Percentiles rank a stretch among this genome's conserved stretches.
These are phyloP conservation scores for Stenopsyche tienmushanensis DNA, from an alignment of 1,140 invertebrate genomes.

Conservation along the genomic window DNA sequence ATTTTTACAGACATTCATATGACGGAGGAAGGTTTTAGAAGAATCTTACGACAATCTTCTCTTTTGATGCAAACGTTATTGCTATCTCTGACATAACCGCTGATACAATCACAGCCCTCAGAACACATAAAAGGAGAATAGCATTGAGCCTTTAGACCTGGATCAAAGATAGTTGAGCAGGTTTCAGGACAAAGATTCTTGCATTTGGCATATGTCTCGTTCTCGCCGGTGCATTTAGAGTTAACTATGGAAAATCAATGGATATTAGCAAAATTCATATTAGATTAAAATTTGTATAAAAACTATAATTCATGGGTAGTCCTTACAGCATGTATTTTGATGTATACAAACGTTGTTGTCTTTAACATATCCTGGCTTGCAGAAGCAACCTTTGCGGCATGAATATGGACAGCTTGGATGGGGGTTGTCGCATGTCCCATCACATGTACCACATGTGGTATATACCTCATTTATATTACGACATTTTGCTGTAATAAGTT, in stretches of 20 bases:
- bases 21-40: too few species aligned
- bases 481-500: too few species aligned
- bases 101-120: background rate
- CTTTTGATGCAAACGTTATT: background rate
- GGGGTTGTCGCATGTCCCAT: constrained; percentile 9
- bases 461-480: constrained; percentile 6
- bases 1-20: background rate
- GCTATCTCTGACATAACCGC: background rate
- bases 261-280: too few species aligned
- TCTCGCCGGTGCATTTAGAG: constrained; percentile 7
- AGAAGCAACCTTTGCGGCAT: too few species aligned
- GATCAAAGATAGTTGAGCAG: background rate
- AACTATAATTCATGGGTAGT: too few species aligned
- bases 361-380: too few species aligned
- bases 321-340: too few species aligned
- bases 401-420: background rate
- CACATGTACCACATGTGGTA: constrained; percentile 8
- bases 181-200: constrained; percentile 33
- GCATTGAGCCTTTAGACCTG: background rate
- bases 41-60: background rate
- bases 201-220: constrained; percentile 28
- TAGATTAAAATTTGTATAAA: too few species aligned
- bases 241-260: too few species aligned
- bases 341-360: too few species aligned
- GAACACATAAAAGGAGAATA: background rate